Evolutionary conservation across 1,140 invertebrate genomes (phyloP), one percentile per base, ranked within the genome.

Genomic region (Fragariocoptes setiger): DNA sequence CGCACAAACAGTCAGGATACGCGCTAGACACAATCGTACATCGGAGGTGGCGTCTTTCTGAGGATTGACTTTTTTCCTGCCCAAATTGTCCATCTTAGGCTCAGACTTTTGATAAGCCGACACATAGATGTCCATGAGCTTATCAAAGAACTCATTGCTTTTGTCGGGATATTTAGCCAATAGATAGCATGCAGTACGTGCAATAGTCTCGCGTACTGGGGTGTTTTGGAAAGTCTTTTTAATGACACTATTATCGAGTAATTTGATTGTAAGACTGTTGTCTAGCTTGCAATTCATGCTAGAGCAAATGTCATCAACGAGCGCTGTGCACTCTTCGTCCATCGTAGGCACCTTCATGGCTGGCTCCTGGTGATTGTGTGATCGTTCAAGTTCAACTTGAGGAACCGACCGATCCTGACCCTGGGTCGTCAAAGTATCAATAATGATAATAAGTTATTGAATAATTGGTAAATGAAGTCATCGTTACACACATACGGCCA

Each of bases 11-110:
- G 61, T 62, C 17, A 88, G 60, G 15, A 76, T 71, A 41, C 82
- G 60, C 1, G 77, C 85, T 38, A 85, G 72, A 15, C 86, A 88
- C 47, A 72, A 67, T 36, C 90, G 63, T 1, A 74, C 72, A 42
- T 72, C 71, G 79, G 79, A 95, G 45, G 70, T 68, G 56, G 92
- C 83, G 35, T 76, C 63, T 21, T 49, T 45, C 14, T 51, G 48
- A 21, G 76, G 70, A 47, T 78, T 72, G 49, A 72, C 69, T 15
- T 83, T 62, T 49, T 82, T 69, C 37, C 88, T 70, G 25, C 85
- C 85, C 62, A 94, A 85, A 53, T 76, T 69, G 57, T 95, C 85
- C 38, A 82, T 55, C 15, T 42, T 22, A 21, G 47, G 44, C 12
- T 31, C 31, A 13, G 42, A 39, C 14, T 22, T 39, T 21, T 36